A percentile compares a stretch with the other conserved stretches of the same genome.
Evolutionary conservation across 2,888 invertebrate species (phyloP).

Genomic region (Seira musarum): DNA sequence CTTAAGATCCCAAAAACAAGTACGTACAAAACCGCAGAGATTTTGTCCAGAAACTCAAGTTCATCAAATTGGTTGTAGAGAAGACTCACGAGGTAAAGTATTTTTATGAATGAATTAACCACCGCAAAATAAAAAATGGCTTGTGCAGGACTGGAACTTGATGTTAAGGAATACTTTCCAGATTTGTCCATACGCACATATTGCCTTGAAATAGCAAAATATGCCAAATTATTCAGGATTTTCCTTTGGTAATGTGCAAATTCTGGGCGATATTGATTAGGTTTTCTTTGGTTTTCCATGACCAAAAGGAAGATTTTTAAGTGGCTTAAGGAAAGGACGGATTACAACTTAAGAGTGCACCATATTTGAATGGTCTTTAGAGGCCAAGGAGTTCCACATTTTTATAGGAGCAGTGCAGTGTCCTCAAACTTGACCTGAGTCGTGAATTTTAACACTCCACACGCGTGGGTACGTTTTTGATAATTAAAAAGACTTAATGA

Average conservation of each 20-base stretch:
- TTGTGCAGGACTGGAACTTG: neutral
- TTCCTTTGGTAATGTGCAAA: constrained; percentile 22
- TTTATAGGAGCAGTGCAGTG: too few species aligned
- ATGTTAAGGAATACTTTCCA: neutral
- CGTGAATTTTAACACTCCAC: too few species aligned
- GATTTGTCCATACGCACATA: neutral
- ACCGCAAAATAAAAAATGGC: neutral
- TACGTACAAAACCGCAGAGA: constrained; percentile 19
- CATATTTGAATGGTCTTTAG: too few species aligned
- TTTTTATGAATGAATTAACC: constrained; percentile 24
- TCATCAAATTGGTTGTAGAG: neutral
- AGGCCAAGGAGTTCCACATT: too few species aligned
- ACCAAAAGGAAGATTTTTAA: too few species aligned
- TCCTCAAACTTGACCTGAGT: too few species aligned
- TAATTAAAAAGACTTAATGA: too few species aligned
- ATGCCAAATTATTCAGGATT: constrained; percentile 14
- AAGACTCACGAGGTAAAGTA: constrained; percentile 13
- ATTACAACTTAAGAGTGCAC: too few species aligned
- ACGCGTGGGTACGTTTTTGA: too few species aligned
- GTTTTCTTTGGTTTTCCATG: too few species aligned
- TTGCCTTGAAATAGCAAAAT: constrained; percentile 13
- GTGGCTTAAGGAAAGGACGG: too few species aligned
- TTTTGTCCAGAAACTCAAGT: constrained; percentile 45
- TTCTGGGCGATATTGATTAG: neutral
- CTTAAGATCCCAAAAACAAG: constrained; percentile 33